A percentile compares a stretch with the other conserved stretches of the same genome.
Evolutionary conservation across 2,113 vertebrate species (phyloP).

Genomic region (Sinocyclocheilus rhinocerous): DNA sequence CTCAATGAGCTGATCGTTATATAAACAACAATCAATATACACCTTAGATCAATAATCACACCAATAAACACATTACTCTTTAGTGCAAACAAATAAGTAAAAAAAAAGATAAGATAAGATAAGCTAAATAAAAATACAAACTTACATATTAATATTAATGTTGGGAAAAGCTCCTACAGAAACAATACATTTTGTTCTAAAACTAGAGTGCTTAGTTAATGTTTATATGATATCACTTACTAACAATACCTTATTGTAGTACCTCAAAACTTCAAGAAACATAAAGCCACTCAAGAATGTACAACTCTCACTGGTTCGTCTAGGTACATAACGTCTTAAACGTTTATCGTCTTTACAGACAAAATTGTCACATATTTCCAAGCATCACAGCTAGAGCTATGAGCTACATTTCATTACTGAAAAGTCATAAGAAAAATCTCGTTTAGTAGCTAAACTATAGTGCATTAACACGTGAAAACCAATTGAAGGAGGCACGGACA

Average conservation of each 20-base stretch:
- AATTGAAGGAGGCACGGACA: background rate
- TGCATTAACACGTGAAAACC: background rate
- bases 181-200: background rate
- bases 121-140: background rate
- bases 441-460: background rate
- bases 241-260: background rate
- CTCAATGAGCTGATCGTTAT: conserved; percentile 8
- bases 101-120: too few species aligned
- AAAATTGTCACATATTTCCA: background rate
- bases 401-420: background rate
- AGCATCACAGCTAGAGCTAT: background rate
- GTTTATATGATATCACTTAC: background rate
- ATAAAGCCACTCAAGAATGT: background rate
- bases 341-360: background rate
- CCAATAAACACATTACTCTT: conserved; percentile 12
- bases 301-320: background rate
- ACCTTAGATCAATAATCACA: conserved; percentile 4
- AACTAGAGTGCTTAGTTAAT: background rate
- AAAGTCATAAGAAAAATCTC: background rate
- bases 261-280: background rate
- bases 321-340: background rate
- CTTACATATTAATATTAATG: too few species aligned
- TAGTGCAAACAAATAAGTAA: background rate
- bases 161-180: background rate
- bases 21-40: conserved; percentile 4